Evolutionary conservation across 2,888 invertebrate genomes (phyloP), one percentile per base, ranked within the genome.

Genomic region (Cecidostiba fungosa): DNA sequence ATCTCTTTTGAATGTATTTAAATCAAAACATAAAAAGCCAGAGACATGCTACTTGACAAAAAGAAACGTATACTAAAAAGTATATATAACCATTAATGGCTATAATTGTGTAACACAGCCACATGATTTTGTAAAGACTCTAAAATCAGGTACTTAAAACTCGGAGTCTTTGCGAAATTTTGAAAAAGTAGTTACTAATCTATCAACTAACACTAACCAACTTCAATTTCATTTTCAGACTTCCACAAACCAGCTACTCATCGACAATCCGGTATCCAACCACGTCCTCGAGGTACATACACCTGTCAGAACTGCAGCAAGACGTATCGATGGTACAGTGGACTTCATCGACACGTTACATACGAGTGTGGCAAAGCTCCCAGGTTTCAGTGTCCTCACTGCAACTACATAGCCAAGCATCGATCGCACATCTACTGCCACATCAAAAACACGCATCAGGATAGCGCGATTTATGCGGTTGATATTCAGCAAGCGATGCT

Each of bases 251-350:
- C 54, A 26, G 0, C 8, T 19, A 69, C 10, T 19, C 36, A 12
- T 3, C 29, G 14, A 8, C 78, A 8, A n/a, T 26, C 14, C 43
- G 32, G 50, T 19, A 19, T 59, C n/a, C 54, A 59, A n/a, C 54
- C n/a, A 59, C 82, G 77, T 14, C 54, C 87, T 32, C 89, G 89
- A 19, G 91, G 91, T 54, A 89, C 81, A 84, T 92, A 89, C 88
- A 91, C 93, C 70, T 95, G 95, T 89, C 93, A 93, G 10, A 94
- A 94, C 70, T 95, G 95, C 89, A 92, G 93, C 69, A 95, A 95
- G 90, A 92, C 92, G 72, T 95, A 95, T 91, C 95, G 94, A 79
- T 94, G 95, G 91, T 95, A 95, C 89, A 94, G 95, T 4, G 95
- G 95, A 84, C 92, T 95, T 81, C 94, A 95, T 89, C 93, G 95